phyloP scores from a whole-genome alignment of 2,888 invertebrate genomes.

The Cantharis lateralis region DNA sequence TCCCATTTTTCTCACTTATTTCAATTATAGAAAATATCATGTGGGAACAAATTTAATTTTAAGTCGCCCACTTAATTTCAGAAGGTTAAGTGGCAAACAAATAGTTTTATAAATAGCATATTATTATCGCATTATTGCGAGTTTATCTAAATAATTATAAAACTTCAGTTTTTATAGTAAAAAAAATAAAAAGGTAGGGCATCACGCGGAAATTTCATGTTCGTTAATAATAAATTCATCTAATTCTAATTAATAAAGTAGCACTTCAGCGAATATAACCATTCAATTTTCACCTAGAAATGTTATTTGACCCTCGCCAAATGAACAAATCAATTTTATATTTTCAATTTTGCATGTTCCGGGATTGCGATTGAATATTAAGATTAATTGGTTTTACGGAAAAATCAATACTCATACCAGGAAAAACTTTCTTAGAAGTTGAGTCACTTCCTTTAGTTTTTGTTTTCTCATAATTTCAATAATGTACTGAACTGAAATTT shows the following conservation, averaged over 20 bases:
- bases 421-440: not conserved
- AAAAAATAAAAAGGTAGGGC: not conserved
- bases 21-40: not conserved
- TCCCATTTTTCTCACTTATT: not conserved
- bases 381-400: not conserved
- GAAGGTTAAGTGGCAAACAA: not conserved
- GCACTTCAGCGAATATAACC: not conserved
- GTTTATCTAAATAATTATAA: not conserved
- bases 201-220: not conserved
- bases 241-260: not conserved
- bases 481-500: not conserved
- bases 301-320: not conserved
- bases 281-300: not conserved
- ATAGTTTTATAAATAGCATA: not conserved
- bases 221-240: not conserved
- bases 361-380: not conserved
- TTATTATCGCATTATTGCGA: not conserved
- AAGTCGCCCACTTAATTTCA: not conserved
- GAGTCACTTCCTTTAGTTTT: not conserved
- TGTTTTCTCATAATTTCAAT: not conserved
- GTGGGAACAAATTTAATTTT: not conserved
- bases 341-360: not conserved
- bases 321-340: not conserved
- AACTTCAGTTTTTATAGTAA: constrained; percentile 18
- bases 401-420: not conserved